Percentiles rank a stretch among this genome's conserved stretches.
Evolutionary conservation across 2,113 vertebrate genomes (phyloP).

Genomic region (Rhea americana): DNA sequence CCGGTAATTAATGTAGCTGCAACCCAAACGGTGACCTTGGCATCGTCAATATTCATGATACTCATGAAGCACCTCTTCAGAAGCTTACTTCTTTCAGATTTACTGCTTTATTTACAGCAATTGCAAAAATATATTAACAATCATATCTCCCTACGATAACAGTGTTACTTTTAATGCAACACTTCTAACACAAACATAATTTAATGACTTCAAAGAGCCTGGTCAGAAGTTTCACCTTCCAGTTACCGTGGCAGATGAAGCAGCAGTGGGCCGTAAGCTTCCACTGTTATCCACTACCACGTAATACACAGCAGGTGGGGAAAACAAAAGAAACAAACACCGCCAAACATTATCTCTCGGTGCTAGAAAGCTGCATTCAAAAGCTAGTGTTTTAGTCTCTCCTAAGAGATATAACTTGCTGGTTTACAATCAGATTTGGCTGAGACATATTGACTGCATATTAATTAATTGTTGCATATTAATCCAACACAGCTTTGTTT

Average conservation of each 20-base stretch:
- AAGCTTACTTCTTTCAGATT: neutral
- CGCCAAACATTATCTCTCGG: neutral
- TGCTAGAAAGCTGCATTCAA: neutral
- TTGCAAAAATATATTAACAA: neutral
- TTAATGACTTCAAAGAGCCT: neutral
- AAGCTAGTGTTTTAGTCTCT: neutral
- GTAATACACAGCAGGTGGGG: neutral
- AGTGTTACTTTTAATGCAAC: neutral
- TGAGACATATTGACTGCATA: neutral
- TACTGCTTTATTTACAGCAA: neutral
- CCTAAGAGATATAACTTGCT: neutral
- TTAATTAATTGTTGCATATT: too few species aligned
- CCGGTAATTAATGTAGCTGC: neutral
- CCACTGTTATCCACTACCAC: neutral
- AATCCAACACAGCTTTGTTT: neutral
- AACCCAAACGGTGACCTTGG: neutral
- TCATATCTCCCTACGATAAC: neutral
- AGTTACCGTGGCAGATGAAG: neutral
- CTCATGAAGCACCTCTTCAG: neutral
- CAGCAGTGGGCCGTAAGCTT: neutral
- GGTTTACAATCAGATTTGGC: neutral
- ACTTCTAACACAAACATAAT: neutral
- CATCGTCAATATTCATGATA: neutral
- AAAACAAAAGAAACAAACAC: neutral
- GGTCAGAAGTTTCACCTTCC: neutral